Conservation (phyloP, 2,888 invertebrate genomes). For the Chymomyza amoena region DNA sequence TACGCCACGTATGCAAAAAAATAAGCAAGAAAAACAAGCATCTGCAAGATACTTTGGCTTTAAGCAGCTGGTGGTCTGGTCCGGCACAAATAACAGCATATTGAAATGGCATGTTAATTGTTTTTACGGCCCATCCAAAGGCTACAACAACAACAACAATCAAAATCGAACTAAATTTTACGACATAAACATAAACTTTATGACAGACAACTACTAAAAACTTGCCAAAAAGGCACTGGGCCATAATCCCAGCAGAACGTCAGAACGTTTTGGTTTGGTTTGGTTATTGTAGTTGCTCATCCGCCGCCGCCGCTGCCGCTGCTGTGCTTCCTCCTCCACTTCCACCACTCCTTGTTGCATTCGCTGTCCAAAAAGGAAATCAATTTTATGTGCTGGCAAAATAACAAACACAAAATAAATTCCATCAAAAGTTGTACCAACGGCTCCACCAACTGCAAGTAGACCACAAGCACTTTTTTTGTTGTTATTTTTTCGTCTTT, state of each 20-base stretch:
- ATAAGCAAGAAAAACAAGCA: conserved; percentile 3
- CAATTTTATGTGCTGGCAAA: conserved; percentile 71
- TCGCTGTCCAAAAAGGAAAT: conserved; percentile 52
- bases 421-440: conserved; percentile 45
- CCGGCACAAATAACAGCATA: conserved; percentile 19
- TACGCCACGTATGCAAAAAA: conserved; percentile 33
- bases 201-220: conserved; percentile 59
- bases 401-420: conserved; percentile 54
- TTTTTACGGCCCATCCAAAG: conserved; percentile 39
- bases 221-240: conserved; percentile 16
- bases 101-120: conserved; percentile 26
- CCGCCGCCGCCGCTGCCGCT: too few relatives aligned
- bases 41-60: conserved; percentile 41
- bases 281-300: too few relatives aligned
- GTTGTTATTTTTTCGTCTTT: too few relatives aligned
- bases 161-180: conserved; percentile 71
- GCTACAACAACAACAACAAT: conserved; percentile 2
- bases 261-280: too few relatives aligned
- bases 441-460: conserved; percentile 20
- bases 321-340: too few relatives aligned
- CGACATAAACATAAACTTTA: conserved; percentile 75
- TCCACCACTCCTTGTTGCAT: background rate
- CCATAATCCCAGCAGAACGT: background rate
- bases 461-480: conserved; percentile 32
- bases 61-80: conserved; percentile 67